Evolutionary conservation across 1,140 invertebrate species (phyloP).

Genomic region (Daktulosphaira vitifoliae): DNA sequence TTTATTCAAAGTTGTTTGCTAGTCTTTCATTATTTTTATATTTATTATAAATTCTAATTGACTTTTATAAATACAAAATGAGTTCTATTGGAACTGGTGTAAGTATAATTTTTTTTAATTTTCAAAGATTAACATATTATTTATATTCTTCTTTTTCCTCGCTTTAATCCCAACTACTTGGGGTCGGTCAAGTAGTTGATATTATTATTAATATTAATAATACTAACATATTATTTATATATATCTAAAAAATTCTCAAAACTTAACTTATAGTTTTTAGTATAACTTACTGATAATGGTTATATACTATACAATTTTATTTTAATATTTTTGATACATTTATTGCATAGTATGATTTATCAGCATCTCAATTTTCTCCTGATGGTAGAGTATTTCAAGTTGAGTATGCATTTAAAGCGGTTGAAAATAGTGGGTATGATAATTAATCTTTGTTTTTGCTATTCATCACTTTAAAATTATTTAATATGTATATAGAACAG

Average conservation of each 20-base stretch:
- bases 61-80: conserved; percentile 52
- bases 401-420: conserved; percentile 98
- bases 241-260: too few species aligned
- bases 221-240: too few species aligned
- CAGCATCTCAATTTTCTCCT: conserved; percentile 98
- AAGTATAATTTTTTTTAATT: conserved; percentile 47
- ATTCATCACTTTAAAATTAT: conserved; percentile 15
- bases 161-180: too few species aligned
- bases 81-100: conserved; percentile 94
- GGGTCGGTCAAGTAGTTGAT: too few species aligned
- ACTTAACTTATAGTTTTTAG: too few species aligned
- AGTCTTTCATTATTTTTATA: not conserved
- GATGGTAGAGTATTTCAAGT: conserved; percentile 99
- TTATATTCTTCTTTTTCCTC: too few species aligned
- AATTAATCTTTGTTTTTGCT: not conserved
- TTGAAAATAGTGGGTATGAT: conserved; percentile 90
- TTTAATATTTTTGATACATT: conserved; percentile 25
- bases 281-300: too few species aligned
- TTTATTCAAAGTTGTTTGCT: too few species aligned
- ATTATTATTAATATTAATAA: too few species aligned
- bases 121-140: too few species aligned
- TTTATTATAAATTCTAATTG: not conserved
- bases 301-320: too few species aligned
- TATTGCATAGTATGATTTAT: conserved; percentile 86
- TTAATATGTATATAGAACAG: conserved; percentile 53